Conservation (phyloP, 2,113 vertebrate species). For the Notothenia coriiceps region DNA sequence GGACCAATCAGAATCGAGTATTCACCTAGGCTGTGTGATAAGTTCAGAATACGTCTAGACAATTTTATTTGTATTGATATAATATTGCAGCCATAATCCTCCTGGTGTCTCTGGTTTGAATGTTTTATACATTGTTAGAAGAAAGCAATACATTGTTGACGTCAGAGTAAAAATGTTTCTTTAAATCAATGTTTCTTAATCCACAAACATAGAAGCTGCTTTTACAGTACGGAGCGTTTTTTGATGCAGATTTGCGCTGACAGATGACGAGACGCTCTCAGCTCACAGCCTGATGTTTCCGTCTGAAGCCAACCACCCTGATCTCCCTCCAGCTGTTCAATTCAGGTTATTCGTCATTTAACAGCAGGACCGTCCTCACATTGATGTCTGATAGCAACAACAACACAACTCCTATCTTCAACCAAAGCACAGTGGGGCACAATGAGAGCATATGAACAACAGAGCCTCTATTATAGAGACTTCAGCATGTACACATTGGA, state of each 20-base stretch:
- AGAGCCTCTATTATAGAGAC: conserved; percentile 9
- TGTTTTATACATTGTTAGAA: no score
- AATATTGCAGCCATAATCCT: no score
- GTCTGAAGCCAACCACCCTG: conserved; percentile 3
- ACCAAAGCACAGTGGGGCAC: conserved; percentile 2
- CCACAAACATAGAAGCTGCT: neutral
- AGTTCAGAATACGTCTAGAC: no score
- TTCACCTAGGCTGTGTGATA: no score
- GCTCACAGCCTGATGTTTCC: conserved; percentile 21
- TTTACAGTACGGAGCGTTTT: neutral
- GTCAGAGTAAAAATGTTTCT: no score
- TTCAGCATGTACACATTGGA: conserved; percentile 4
- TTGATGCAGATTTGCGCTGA: neutral
- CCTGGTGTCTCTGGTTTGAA: neutral
- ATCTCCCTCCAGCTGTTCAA: conserved; percentile 36
- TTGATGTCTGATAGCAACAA: conserved; percentile 19
- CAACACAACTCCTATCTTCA: no score
- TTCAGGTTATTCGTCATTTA: conserved; percentile 27
- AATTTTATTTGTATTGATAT: no score
- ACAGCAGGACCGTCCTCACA: conserved; percentile 16
- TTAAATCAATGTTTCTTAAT: neutral
- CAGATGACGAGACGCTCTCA: neutral
- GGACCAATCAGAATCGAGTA: no score
- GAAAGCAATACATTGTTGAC: no score
- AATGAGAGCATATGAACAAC: neutral